A percentile compares a stretch with the other conserved stretches of the same genome.
Evolutionary conservation across 2,888 invertebrate genomes (phyloP).

Genomic region (Dexiosoma caninum): DNA sequence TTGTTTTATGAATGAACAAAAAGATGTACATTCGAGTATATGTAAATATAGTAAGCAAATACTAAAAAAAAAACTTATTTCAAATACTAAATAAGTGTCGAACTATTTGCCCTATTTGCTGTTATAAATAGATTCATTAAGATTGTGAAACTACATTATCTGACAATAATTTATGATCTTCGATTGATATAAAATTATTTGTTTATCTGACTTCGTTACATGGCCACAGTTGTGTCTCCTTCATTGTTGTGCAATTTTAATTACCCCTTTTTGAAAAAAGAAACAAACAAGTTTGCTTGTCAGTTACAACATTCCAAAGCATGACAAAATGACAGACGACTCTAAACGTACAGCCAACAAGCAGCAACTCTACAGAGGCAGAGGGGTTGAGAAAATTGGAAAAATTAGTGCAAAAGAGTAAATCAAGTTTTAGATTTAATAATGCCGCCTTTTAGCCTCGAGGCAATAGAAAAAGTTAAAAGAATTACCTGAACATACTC

Average conservation of each 20-base stretch:
- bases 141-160: slow-evolving; percentile 11
- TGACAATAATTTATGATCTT: slow-evolving; percentile 14
- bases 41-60: no score
- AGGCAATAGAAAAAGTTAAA: slow-evolving; percentile 37
- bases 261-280: slow-evolving; percentile 42
- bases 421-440: slow-evolving; percentile 54
- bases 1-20: slow-evolving; percentile 26
- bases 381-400: slow-evolving; percentile 4
- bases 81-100: slow-evolving; percentile 23
- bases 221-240: background rate
- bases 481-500: no score
- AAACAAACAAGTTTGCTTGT: slow-evolving; percentile 57
- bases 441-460: slow-evolving; percentile 46
- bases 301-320: slow-evolving; percentile 57
- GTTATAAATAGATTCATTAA: background rate
- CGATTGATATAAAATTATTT: slow-evolving; percentile 36
- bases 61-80: background rate
- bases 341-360: background rate
- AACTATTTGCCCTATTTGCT: slow-evolving; percentile 12
- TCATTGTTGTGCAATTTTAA: slow-evolving; percentile 55
- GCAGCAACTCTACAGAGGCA: background rate
- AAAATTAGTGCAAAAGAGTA: slow-evolving; percentile 21
- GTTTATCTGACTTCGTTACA: background rate
- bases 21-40: background rate
- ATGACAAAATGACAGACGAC: slow-evolving; percentile 35